Evolutionary conservation across 1,140 invertebrate genomes (phyloP).

Genomic region (Harlomillsia oculata): DNA sequence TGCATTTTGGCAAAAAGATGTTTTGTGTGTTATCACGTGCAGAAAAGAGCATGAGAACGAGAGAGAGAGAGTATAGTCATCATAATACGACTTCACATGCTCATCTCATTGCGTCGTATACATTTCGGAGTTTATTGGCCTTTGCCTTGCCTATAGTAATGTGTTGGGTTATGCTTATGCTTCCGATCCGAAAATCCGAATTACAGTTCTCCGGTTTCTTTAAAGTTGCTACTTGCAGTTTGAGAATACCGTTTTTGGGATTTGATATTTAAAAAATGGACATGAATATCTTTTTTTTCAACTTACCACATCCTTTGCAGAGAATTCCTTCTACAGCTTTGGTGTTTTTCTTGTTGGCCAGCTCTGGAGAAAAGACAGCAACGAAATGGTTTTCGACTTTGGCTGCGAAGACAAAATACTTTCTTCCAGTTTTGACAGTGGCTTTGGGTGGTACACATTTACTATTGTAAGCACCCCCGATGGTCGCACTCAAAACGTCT

Average conservation of each 20-base stretch:
- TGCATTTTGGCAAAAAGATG: too few species aligned
- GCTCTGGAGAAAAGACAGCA: conserved; percentile 34
- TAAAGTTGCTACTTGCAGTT: too few species aligned
- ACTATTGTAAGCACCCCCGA: background rate
- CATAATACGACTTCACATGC: background rate
- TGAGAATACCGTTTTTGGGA: too few species aligned
- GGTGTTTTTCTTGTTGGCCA: conserved; percentile 34
- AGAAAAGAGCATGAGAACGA: too few species aligned
- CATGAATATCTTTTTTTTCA: background rate
- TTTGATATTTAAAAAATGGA: too few species aligned
- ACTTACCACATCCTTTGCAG: conserved; percentile 34
- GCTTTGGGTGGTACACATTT: conserved; percentile 31
- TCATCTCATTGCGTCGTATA: background rate
- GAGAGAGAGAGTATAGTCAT: background rate
- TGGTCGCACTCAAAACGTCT: background rate
- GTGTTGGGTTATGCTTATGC: background rate
- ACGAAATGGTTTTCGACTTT: conserved; percentile 34
- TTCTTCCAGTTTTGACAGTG: conserved; percentile 34
- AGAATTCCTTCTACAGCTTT: conserved; percentile 31
- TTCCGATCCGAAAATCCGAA: too few species aligned
- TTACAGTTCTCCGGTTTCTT: too few species aligned
- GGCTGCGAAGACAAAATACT: conserved; percentile 35
- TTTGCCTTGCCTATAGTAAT: background rate
- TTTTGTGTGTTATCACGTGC: too few species aligned
- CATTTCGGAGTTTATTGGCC: background rate